phyloP scores from a whole-genome alignment of 2,113 vertebrate genomes.

The Bostrychus sinensis region DNA sequence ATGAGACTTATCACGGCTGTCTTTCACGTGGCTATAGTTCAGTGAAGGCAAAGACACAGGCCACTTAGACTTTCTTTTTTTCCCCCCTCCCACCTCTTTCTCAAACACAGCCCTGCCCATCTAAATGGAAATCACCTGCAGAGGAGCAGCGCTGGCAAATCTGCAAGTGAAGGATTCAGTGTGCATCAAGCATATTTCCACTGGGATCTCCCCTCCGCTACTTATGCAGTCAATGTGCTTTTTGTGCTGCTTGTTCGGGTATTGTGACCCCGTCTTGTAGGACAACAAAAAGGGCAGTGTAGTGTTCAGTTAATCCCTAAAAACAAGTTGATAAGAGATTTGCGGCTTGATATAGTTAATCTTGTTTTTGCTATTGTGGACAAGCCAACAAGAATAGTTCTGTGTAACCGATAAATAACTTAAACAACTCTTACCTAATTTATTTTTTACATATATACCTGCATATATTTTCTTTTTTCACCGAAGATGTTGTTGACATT shows the following conservation, averaged over 20 bases:
- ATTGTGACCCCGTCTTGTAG: conserved; percentile 6
- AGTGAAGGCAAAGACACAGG: conserved; percentile 25
- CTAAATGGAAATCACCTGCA: conserved; percentile 65
- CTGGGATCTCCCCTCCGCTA: conserved; percentile 35
- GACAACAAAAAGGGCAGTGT: conserved; percentile 4
- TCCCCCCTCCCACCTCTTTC: too few species aligned
- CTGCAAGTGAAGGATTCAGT: conserved; percentile 56
- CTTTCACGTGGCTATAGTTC: conserved; percentile 26
- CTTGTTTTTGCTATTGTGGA: too few species aligned
- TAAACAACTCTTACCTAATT: too few species aligned
- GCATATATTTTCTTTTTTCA: too few species aligned
- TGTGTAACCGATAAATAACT: too few species aligned
- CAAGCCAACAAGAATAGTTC: too few species aligned
- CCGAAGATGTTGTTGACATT: too few species aligned
- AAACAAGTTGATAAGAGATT: too few species aligned
- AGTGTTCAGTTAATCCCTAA: neutral
- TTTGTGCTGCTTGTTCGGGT: conserved; percentile 13
- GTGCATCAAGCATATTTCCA: conserved; percentile 46
- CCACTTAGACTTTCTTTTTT: conserved; percentile 13
- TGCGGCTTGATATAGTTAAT: neutral
- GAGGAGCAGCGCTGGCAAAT: conserved; percentile 44
- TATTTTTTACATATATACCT: too few species aligned
- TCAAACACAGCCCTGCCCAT: conserved; percentile 39
- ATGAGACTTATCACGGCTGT: conserved; percentile 34
- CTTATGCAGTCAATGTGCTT: neutral